Conservation (phyloP, 2,113 vertebrate genomes). For the Strigops habroptila region DNA sequence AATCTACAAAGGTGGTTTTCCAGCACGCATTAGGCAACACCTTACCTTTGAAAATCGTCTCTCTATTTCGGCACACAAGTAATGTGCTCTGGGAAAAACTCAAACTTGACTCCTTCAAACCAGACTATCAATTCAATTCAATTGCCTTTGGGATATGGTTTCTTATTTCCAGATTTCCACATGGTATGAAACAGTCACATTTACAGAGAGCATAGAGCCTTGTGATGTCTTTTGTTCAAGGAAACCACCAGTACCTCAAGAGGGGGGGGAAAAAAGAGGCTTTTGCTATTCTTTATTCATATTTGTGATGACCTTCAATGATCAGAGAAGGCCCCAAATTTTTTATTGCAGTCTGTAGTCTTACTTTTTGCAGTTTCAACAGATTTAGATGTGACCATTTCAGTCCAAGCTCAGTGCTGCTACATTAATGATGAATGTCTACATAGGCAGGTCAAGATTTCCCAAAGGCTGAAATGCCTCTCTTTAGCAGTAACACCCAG, state of each 20-base stretch:
- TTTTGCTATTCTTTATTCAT: not conserved
- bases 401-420: not conserved
- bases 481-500: not conserved
- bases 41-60: not conserved
- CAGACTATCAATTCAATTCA: not conserved
- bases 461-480: not conserved
- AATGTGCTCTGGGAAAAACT: not conserved
- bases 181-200: not conserved
- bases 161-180: not conserved
- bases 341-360: not conserved
- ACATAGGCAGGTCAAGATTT: not conserved
- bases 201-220: not conserved
- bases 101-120: not conserved
- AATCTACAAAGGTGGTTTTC: conserved; percentile 13
- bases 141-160: not conserved
- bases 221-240: not conserved
- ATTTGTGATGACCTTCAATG: not conserved
- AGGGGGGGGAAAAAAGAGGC: not conserved
- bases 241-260: not conserved
- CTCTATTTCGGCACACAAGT: not conserved
- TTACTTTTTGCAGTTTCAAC: not conserved
- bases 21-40: not conserved
- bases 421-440: not conserved
- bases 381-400: not conserved
- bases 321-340: not conserved